These are phyloP conservation scores for Cheilosia vulpina DNA, from an alignment of 2,888 invertebrate species.

Conservation along the genomic window DNA sequence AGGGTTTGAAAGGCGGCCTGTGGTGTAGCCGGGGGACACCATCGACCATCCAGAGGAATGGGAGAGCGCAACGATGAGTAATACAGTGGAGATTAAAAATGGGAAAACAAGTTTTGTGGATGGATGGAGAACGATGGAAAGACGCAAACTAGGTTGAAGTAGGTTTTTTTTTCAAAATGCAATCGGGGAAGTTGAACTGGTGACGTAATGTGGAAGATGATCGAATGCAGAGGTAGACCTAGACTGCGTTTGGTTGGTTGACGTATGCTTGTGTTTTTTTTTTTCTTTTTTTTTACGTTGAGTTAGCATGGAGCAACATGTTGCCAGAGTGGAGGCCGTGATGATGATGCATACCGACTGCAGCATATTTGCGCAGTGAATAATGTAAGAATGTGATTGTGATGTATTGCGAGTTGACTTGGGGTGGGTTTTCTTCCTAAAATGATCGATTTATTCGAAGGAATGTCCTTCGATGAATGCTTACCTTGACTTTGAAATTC, in stretches of 20 bases:
- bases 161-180: slow-evolving; percentile 14
- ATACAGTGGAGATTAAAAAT: slow-evolving; percentile 31
- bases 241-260: slow-evolving; percentile 8
- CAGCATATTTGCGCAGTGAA: slow-evolving; percentile 56
- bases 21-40: not conserved
- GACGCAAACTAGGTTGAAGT: slow-evolving; percentile 26
- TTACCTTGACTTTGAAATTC: not conserved
- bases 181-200: not conserved
- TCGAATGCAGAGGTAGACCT: slow-evolving; percentile 25
- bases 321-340: slow-evolving; percentile 6
- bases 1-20: not conserved
- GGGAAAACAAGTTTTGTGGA: slow-evolving; percentile 23
- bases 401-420: not conserved
- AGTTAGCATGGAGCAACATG: slow-evolving; percentile 28
- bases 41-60: not conserved
- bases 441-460: slow-evolving; percentile 13
- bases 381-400: slow-evolving; percentile 27
- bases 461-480: not conserved
- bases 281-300: not conserved
- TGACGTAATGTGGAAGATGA: slow-evolving; percentile 59
- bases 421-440: not conserved
- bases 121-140: slow-evolving; percentile 26
- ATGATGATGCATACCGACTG: slow-evolving; percentile 6
- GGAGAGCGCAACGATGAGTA: slow-evolving; percentile 50
- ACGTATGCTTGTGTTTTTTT: not conserved